Evolutionary conservation across 2,113 vertebrate genomes (phyloP).

Genomic region (Microcebus jonahi): DNA sequence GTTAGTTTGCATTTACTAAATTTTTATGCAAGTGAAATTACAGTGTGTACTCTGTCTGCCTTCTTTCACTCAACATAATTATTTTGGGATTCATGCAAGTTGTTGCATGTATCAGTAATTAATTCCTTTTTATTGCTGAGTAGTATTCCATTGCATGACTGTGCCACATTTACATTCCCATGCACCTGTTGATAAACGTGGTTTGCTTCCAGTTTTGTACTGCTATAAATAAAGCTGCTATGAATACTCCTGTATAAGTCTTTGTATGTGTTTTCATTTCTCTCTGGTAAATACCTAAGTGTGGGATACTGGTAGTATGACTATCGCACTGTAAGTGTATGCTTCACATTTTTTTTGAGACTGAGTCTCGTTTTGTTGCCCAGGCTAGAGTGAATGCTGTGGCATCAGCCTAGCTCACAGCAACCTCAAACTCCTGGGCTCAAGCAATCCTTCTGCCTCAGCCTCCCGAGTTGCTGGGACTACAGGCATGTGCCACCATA

Average conservation of each 20-base stretch:
- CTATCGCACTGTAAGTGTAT: background rate
- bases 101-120: background rate
- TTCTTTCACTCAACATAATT: background rate
- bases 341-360: background rate
- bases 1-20: background rate
- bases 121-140: background rate
- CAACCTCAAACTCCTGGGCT: no score
- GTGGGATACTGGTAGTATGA: background rate
- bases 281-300: background rate
- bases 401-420: no score
- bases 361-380: no score
- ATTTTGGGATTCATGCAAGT: background rate
- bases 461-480: no score
- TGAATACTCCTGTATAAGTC: background rate
- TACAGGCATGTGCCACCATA: no score
- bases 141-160: background rate
- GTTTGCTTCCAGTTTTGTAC: background rate
- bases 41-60: background rate
- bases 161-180: background rate
- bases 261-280: background rate
- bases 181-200: background rate
- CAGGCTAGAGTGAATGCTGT: no score
- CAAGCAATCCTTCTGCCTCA: no score
- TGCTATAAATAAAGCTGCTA: background rate
- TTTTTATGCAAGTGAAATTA: background rate